These are phyloP conservation scores for Peribatodes rhomboidaria DNA, from an alignment of 2,888 invertebrate genomes.

Conservation along the genomic window DNA sequence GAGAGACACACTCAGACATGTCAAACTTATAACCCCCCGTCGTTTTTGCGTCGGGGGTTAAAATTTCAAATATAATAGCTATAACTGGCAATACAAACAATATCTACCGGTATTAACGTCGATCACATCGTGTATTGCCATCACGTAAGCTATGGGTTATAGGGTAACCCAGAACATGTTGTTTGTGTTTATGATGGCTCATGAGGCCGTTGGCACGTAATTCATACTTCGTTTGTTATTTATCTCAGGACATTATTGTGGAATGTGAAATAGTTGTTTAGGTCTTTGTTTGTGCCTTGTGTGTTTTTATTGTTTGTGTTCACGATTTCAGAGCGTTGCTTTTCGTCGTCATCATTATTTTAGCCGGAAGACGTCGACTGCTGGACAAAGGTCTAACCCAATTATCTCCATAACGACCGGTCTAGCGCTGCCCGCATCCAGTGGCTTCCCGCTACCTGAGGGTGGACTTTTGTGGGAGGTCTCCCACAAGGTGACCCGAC, in stretches of 20 bases:
- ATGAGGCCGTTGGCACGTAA: conserved; percentile 18
- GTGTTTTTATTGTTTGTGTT: neutral
- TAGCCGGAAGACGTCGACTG: no score
- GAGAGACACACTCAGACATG: no score
- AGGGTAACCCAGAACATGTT: conserved; percentile 15
- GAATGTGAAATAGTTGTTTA: neutral
- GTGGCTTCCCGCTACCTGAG: no score
- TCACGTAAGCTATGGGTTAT: conserved; percentile 10
- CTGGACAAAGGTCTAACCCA: no score
- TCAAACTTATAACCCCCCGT: no score
- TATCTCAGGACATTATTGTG: neutral
- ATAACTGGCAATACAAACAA: neutral
- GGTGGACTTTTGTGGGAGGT: no score
- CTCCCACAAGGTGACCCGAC: no score
- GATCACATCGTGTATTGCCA: conserved; percentile 5
- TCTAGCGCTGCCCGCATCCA: no score
- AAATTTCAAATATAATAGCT: neutral
- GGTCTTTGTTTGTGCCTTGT: neutral
- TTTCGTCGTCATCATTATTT: no score
- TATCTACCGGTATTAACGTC: neutral
- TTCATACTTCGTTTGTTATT: neutral
- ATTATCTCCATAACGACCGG: no score
- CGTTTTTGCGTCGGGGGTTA: neutral
- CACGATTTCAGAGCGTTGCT: no score
- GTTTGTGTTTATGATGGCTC: conserved; percentile 17